phyloP scores from a whole-genome alignment of 2,888 invertebrate genomes.

The Pardosa pseudoannulata region DNA sequence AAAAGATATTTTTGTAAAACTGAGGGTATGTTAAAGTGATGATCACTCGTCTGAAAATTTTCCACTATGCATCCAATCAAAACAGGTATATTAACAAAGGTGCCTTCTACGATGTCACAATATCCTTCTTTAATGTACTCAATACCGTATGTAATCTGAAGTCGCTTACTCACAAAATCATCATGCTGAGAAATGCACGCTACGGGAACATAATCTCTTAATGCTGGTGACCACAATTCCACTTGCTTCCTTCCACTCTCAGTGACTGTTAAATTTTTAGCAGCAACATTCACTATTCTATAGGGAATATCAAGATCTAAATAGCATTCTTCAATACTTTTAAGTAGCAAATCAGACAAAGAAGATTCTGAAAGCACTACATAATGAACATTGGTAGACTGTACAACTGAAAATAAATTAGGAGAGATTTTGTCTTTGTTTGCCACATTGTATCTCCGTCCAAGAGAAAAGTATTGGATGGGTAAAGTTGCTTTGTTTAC shows the following conservation, averaged over 20 bases:
- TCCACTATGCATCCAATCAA: constrained; percentile 86
- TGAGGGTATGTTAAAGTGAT: constrained; percentile 25
- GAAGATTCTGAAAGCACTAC: background rate
- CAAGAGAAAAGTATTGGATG: constrained; percentile 34
- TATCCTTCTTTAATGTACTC: constrained; percentile 33
- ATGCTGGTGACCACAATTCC: constrained; percentile 85
- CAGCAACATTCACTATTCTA: constrained; percentile 82
- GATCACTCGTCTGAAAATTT: constrained; percentile 42
- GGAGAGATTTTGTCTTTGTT: background rate
- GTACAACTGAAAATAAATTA: constrained; percentile 56
- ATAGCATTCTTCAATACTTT: constrained; percentile 81
- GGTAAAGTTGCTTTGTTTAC: constrained; percentile 23
- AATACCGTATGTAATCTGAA: constrained; percentile 82
- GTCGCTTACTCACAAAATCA: constrained; percentile 86
- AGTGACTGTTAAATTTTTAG: constrained; percentile 81
- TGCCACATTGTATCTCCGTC: constrained; percentile 36
- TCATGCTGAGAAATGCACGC: constrained; percentile 85
- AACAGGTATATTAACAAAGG: constrained; percentile 85
- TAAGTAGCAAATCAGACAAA: constrained; percentile 79
- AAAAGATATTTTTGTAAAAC: constrained; percentile 8
- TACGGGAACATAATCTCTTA: constrained; percentile 84
- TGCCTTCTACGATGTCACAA: constrained; percentile 83
- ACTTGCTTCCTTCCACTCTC: constrained; percentile 85
- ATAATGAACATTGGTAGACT: constrained; percentile 43
- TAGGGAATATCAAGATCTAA: constrained; percentile 84